These are phyloP conservation scores for Protula sp. DNA, from an alignment of 2,888 invertebrate genomes.

Conservation along the genomic window DNA sequence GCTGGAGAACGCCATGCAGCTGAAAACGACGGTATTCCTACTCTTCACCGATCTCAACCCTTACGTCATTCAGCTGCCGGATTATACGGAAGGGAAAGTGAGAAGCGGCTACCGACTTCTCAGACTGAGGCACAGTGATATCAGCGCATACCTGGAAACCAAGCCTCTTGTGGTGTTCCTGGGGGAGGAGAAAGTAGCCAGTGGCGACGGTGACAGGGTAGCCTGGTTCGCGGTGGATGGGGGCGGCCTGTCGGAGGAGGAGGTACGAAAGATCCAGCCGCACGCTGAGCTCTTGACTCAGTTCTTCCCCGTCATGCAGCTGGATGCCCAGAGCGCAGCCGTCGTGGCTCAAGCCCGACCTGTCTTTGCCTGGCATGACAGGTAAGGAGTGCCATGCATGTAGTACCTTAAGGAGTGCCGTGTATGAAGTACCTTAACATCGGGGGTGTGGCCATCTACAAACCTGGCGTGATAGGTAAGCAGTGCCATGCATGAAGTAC, in stretches of 20 bases:
- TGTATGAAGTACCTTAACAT: no score
- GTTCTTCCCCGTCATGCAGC: slow-evolving; percentile 31
- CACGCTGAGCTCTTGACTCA: slow-evolving; percentile 1
- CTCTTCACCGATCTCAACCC: background rate
- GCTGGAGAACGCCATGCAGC: slow-evolving; percentile 24
- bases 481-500: no score
- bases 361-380: slow-evolving; percentile 53
- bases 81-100: background rate
- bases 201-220: background rate
- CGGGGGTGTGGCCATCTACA: no score
- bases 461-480: no score
- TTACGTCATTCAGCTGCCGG: background rate
- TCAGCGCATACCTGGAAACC: background rate
- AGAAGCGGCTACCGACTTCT: background rate
- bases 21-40: background rate
- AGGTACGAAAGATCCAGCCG: slow-evolving; percentile 5
- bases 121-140: background rate
- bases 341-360: slow-evolving; percentile 51
- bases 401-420: no score
- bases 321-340: slow-evolving; percentile 40
- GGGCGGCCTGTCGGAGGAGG: slow-evolving; percentile 14
- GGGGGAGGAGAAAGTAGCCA: background rate
- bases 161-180: slow-evolving; percentile 2
- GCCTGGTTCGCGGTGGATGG: slow-evolving; percentile 45
- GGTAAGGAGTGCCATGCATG: no score